Evolutionary conservation across 2,113 vertebrate species (phyloP), one percentile per base, ranked within the genome.

Genomic region (Nestor notabilis): DNA sequence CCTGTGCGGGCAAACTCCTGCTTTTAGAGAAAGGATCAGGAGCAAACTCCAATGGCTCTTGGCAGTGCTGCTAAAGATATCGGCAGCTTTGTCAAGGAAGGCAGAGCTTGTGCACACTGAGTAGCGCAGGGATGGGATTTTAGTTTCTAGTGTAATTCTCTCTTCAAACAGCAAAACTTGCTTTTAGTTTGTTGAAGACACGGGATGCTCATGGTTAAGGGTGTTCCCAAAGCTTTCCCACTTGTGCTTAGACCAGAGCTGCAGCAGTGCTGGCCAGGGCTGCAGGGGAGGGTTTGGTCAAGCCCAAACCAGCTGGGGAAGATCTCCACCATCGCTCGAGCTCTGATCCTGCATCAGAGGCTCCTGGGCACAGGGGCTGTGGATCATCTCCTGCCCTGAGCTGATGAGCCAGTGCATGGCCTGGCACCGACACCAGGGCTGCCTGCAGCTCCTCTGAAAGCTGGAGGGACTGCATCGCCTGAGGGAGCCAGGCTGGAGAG

Each of bases 401-500:
- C 20, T 1, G 5, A 5, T 10, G 65, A 50, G 41, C 52, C 1
- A 1, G 29, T 3, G 0, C 50, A 1, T 2, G 46, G 65, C 58
- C 79, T 60, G 72, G 27, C 69, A 27, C 10, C 5, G 2, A 27
- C 5, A 4, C 75, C 79, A 7, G 14, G 37, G 56, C 33, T 79
- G 49, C 43, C 80, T 27, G 19, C 0, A 0, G 69, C 63, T 61
- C 20, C 33, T 81, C 49, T 2, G 1, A 41, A 47, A 76, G n/a
- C 55, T 9, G 44, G 19, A 68, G 53, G 11, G 35, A 46, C 77
- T 50, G 41, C 33, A 3, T 2, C 2, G 3, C 4, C 4, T 0
- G 2, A 28, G 66, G 90, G 37, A 79, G 46, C 46, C 3, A 18
- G 69, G 70, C 39, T 85, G 75, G 25, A 2, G 8, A 39, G 41